Percentiles rank a stretch among this genome's conserved stretches.
phyloP scores from a whole-genome alignment of 2,113 vertebrate genomes.

The Bubo bubo region DNA sequence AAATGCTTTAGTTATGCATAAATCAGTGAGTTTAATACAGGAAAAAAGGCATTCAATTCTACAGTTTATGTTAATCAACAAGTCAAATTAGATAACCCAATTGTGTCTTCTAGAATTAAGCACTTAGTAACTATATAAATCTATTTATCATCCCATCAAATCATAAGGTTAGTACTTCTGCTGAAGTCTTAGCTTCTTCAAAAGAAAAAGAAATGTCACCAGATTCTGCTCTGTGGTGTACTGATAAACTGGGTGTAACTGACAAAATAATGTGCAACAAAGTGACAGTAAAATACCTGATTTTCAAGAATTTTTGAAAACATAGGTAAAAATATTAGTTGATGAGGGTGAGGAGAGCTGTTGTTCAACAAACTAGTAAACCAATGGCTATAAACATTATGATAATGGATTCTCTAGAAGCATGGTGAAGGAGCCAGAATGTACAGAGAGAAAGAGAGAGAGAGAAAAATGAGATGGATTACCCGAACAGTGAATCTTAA shows the following conservation, averaged over 20 bases:
- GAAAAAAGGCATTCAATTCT: not conserved
- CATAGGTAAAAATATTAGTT: not conserved
- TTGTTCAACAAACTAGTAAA: not conserved
- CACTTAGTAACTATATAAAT: not conserved
- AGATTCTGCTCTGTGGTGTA: not conserved
- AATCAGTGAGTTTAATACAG: not conserved
- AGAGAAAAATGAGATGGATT: conserved; percentile 68
- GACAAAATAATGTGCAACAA: not conserved
- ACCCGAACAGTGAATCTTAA: conserved; percentile 70
- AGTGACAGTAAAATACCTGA: not conserved
- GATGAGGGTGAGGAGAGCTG: not conserved
- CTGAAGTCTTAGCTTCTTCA: not conserved
- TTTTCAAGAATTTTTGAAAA: not conserved
- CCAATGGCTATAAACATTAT: not conserved
- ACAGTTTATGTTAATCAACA: not conserved
- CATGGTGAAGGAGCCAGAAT: conserved; percentile 38
- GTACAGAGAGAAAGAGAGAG: not conserved
- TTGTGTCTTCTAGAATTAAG: conserved; percentile 23
- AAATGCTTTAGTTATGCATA: not conserved
- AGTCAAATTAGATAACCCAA: conserved; percentile 19
- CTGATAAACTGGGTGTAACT: not conserved
- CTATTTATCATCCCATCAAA: not conserved
- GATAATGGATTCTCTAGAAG: not conserved
- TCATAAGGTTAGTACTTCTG: not conserved
- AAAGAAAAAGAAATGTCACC: not conserved